Percentiles rank a stretch among this genome's conserved stretches.
Evolutionary conservation across 2,797 vertebrate genomes (phyloP).

Genomic region (Tauraco hartlaubi): DNA sequence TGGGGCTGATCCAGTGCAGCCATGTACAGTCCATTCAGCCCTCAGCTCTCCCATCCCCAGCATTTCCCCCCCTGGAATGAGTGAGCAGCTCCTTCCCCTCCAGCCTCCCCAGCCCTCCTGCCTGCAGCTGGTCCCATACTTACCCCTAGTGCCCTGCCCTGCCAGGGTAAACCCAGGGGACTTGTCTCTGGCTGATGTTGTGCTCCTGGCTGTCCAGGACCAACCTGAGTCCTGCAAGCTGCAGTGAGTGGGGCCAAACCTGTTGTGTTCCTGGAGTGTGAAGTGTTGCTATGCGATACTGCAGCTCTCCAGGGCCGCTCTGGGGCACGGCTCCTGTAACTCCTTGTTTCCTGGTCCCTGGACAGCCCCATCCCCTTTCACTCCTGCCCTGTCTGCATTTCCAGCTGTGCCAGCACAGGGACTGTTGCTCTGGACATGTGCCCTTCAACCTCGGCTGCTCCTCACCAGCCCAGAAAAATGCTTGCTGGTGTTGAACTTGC

Average conservation of each 20-base stretch:
- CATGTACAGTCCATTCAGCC: fast-evolving
- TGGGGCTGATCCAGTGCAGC: background rate
- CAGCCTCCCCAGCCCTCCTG: background rate
- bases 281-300: conserved; percentile 39
- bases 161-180: background rate
- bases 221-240: background rate
- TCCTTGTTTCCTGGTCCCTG: conserved; percentile 21
- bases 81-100: background rate
- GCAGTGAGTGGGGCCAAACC: background rate
- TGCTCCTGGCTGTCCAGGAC: background rate
- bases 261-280: background rate
- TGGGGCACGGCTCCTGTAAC: background rate
- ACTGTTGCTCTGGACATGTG: background rate
- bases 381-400: background rate
- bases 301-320: background rate
- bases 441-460: background rate
- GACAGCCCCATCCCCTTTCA: background rate
- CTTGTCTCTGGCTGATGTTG: fast-evolving
- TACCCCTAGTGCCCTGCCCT: background rate
- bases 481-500: background rate
- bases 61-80: fast-evolving
- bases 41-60: background rate
- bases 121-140: background rate
- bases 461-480: background rate
- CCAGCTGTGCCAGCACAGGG: background rate